Base-by-base conservation (phyloP, 92 coral and sea anemone genomes). In the Epizoanthus rinbou region DNA sequence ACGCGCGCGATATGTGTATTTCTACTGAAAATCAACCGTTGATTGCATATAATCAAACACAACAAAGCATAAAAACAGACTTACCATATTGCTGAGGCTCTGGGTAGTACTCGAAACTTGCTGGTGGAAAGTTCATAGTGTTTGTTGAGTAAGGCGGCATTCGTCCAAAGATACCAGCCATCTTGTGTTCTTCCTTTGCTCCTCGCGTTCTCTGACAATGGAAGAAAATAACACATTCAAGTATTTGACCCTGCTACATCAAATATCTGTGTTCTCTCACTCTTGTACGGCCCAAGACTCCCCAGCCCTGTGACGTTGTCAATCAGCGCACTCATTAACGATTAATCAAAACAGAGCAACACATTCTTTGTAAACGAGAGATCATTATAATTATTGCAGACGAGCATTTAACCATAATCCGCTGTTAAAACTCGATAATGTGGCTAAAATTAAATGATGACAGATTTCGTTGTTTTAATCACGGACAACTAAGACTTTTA, bases 111-210 rank as follows among this genome's bases (percentile, higher is more conserved):
- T 91, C 94, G 79, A 93, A 88, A 64, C 85, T 79, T 21, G 94
- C 91, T 37, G 97, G 89, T 43, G 81, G 91, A 66, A 88, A 93
- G 92, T 87, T 93, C 89, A 88, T 89, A 3, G 94, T 87, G 57
- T 91, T 93, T 85, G 91, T 88, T 28, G 97, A 86, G 73, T 90
- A 93, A 35, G 97, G 97, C 56, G 97, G 97, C 80, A 93, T 90
- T 59, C 97, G 88, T 85, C 97, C 97, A 84, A 93, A 93, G 74
- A 93, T 89, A 28, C 97, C 89, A 25, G 93, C 93, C 97, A 93
- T 93, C 64, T 90, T 84, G 45, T 18, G 41, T 50, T 76, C 45
- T 67, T 58, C 68, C 22, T 54, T 59, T 33, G 37, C 28, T 21
- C 57, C 39, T 76, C 69, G 63, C 70, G 10, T 22, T 23, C 64